phyloP scores from a whole-genome alignment of 2,113 vertebrate species.

The Toxostoma redivivum region DNA sequence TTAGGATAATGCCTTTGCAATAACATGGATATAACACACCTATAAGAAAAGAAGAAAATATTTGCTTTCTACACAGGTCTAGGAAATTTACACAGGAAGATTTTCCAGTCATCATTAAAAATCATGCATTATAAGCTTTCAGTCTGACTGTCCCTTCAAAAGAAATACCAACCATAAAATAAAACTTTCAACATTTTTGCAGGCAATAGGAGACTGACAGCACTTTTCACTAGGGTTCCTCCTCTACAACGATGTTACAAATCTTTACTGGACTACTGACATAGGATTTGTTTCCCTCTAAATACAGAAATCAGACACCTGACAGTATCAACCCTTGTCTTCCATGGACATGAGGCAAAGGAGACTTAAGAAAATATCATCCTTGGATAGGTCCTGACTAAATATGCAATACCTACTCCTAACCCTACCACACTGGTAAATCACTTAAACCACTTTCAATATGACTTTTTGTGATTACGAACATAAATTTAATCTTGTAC shows the following conservation, averaged over 20 bases:
- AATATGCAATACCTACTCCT: neutral
- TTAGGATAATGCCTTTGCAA: neutral
- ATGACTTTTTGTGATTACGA: neutral
- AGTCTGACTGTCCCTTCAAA: neutral
- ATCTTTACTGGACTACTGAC: neutral
- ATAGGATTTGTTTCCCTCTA: accelerated
- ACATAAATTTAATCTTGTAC: neutral
- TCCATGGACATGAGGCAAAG: neutral
- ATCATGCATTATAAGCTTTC: neutral
- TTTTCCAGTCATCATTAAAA: neutral
- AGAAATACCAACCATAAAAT: neutral
- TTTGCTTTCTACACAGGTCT: neutral
- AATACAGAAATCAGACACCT: neutral
- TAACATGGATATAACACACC: neutral
- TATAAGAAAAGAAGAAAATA: neutral
- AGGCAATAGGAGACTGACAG: neutral
- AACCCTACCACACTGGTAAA: neutral
- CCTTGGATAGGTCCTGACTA: neutral
- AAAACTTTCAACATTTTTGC: neutral
- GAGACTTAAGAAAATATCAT: neutral
- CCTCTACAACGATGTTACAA: neutral
- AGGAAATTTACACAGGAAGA: neutral
- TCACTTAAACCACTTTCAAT: neutral
- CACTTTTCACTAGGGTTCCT: neutral
- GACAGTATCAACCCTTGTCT: neutral